Evolutionary conservation across 2,888 invertebrate genomes (phyloP).

Genomic region (Pocota personata): DNA sequence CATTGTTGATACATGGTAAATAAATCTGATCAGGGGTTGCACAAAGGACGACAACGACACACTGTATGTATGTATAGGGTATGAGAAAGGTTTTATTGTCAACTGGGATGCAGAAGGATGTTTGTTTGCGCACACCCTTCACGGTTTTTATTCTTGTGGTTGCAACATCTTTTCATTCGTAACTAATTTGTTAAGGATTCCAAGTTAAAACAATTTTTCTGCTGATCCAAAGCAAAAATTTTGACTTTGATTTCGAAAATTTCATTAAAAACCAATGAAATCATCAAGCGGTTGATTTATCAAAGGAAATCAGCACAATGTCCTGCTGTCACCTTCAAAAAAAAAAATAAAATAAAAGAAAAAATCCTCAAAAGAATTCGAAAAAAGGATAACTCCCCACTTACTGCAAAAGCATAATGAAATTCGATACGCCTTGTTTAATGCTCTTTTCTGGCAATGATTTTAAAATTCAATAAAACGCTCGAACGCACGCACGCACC

Average conservation of each 20-base stretch:
- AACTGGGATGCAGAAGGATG: constrained; percentile 35
- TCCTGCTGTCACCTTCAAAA: constrained; percentile 54
- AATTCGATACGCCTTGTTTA: constrained; percentile 84
- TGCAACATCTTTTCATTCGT: constrained; percentile 17
- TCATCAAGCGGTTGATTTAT: constrained; percentile 65
- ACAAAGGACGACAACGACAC: constrained; percentile 12
- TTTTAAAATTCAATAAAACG: constrained; percentile 75
- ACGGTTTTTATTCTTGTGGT: constrained; percentile 34
- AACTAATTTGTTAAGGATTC: constrained; percentile 43
- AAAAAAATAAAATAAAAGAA: too few species aligned
- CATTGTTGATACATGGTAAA: constrained; percentile 69
- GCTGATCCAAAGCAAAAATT: constrained; percentile 45
- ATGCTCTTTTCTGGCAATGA: constrained; percentile 80
- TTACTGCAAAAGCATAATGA: constrained; percentile 79
- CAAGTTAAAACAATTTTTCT: constrained; percentile 20
- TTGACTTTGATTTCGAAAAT: constrained; percentile 63
- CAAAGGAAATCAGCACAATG: constrained; percentile 52
- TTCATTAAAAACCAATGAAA: constrained; percentile 60
- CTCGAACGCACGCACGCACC: constrained; percentile 73
- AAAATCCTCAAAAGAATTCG: constrained; percentile 20
- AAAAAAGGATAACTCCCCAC: constrained; percentile 38
- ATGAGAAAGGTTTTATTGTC: constrained; percentile 21
- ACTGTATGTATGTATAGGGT: constrained; percentile 13
- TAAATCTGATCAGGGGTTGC: constrained; percentile 56
- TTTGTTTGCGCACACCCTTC: constrained; percentile 47